These are phyloP conservation scores for Drosophila nigromelanica DNA, from an alignment of 1,140 invertebrate species.

Conservation along the genomic window DNA sequence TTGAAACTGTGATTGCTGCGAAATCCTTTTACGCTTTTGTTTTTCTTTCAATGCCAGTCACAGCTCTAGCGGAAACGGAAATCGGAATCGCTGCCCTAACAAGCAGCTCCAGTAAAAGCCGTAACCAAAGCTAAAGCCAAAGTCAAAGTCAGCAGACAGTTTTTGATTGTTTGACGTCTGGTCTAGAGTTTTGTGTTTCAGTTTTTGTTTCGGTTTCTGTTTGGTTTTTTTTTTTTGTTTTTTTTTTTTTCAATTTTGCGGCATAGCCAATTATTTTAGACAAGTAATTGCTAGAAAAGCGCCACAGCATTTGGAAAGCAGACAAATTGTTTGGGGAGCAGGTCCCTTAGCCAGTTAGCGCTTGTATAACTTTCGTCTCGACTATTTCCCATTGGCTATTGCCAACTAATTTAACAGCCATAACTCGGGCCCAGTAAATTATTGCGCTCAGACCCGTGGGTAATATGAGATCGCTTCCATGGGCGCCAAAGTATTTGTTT, in stretches of 20 bases:
- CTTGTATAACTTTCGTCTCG: slow-evolving; percentile 31
- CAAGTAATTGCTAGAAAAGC: slow-evolving; percentile 71
- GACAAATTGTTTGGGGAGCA: slow-evolving; percentile 72
- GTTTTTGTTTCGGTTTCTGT: slow-evolving; percentile 26
- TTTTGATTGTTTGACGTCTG: slow-evolving; percentile 76
- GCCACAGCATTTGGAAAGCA: slow-evolving; percentile 35
- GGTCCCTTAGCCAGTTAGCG: slow-evolving; percentile 66
- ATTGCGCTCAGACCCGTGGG: slow-evolving; percentile 28
- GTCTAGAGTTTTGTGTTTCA: slow-evolving; percentile 47
- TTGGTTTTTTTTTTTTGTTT: slow-evolving; percentile 12
- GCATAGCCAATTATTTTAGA: slow-evolving; percentile 78
- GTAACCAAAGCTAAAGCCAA: slow-evolving; percentile 13
- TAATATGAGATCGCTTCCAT: slow-evolving; percentile 29
- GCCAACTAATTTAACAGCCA: slow-evolving; percentile 58
- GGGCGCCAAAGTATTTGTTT: slow-evolving; percentile 54
- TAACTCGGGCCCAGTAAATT: slow-evolving; percentile 36
- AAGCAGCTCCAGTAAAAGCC: slow-evolving; percentile 35
- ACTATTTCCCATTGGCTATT: slow-evolving; percentile 8
- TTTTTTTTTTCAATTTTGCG: slow-evolving; percentile 42
- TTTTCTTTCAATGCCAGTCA: slow-evolving; percentile 69
- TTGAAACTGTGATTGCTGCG: slow-evolving; percentile 46
- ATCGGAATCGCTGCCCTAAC: slow-evolving; percentile 75
- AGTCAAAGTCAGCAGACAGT: slow-evolving; percentile 62
- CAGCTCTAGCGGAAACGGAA: slow-evolving; percentile 68
- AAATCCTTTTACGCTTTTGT: slow-evolving; percentile 62